These are phyloP conservation scores for Epistrophe grossulariae DNA, from an alignment of 2,888 invertebrate species.

Conservation along the genomic window DNA sequence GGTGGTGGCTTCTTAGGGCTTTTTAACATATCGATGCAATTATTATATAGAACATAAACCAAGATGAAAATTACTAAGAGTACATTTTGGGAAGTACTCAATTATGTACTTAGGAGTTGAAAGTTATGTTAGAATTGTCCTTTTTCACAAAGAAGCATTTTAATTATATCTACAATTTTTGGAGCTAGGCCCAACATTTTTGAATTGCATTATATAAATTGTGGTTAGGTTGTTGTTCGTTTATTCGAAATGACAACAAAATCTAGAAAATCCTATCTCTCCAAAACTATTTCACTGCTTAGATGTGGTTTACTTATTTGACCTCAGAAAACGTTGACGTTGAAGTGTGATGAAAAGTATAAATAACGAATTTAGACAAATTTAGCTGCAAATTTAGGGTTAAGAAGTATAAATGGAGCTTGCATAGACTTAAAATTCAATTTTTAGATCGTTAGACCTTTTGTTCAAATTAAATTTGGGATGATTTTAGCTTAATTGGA, in stretches of 20 bases:
- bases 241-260: background rate
- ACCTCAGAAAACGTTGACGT: background rate
- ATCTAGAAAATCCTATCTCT: background rate
- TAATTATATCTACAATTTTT: background rate
- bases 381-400: background rate
- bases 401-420: background rate
- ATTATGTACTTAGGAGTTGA: background rate
- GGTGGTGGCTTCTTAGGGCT: background rate
- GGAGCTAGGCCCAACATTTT: background rate
- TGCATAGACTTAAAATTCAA: background rate
- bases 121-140: background rate
- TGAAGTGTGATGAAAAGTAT: background rate
- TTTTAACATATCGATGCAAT: background rate
- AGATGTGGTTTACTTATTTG: background rate
- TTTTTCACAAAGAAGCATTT: background rate
- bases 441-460: background rate
- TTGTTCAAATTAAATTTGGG: too few species aligned
- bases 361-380: background rate
- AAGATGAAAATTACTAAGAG: constrained; percentile 45
- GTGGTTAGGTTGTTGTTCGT: background rate
- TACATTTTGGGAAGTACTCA: constrained; percentile 41
- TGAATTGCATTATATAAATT: background rate
- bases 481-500: too few species aligned
- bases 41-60: constrained; percentile 37
- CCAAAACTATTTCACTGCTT: background rate